Conservation (phyloP, 1,140 invertebrate species). For the Drosophila micromelanica region DNA sequence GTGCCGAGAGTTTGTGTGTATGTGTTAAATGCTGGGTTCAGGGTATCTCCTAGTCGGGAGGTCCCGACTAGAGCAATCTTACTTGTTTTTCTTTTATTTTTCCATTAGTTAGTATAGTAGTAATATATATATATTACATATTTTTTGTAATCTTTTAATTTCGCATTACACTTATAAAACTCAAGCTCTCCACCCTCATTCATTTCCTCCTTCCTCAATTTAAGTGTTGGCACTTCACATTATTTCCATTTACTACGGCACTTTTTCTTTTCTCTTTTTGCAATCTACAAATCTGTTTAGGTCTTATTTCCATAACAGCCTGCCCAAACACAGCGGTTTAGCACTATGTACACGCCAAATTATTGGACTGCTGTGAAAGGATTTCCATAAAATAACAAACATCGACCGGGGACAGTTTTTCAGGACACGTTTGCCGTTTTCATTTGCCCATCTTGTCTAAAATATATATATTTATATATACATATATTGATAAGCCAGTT, state of each 20-base stretch:
- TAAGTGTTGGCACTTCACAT: slow-evolving; percentile 4
- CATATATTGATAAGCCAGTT: slow-evolving; percentile 49
- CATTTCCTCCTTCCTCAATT: background rate
- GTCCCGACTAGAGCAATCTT: too few species aligned
- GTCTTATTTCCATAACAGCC: slow-evolving; percentile 61
- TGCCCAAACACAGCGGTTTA: slow-evolving; percentile 12
- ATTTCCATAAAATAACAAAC: slow-evolving; percentile 65
- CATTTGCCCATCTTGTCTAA: slow-evolving; percentile 29
- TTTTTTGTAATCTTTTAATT: background rate
- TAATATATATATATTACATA: too few species aligned
- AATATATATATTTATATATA: background rate
- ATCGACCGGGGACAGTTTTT: slow-evolving; percentile 65
- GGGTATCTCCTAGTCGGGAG: too few species aligned
- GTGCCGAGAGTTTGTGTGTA: too few species aligned
- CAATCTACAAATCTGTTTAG: slow-evolving; percentile 35
- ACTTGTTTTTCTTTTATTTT: too few species aligned
- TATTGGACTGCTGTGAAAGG: slow-evolving; percentile 50
- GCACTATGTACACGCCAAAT: slow-evolving; percentile 51
- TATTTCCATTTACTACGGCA: slow-evolving; percentile 12
- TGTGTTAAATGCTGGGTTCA: too few species aligned
- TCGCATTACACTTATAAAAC: too few species aligned
- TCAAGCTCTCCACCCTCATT: background rate
- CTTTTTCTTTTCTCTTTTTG: slow-evolving; percentile 7
- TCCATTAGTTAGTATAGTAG: too few species aligned
- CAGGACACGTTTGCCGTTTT: slow-evolving; percentile 37